Base-by-base conservation (phyloP, 2,113 vertebrate genomes). In the Coryphaenoides rupestris region DNA sequence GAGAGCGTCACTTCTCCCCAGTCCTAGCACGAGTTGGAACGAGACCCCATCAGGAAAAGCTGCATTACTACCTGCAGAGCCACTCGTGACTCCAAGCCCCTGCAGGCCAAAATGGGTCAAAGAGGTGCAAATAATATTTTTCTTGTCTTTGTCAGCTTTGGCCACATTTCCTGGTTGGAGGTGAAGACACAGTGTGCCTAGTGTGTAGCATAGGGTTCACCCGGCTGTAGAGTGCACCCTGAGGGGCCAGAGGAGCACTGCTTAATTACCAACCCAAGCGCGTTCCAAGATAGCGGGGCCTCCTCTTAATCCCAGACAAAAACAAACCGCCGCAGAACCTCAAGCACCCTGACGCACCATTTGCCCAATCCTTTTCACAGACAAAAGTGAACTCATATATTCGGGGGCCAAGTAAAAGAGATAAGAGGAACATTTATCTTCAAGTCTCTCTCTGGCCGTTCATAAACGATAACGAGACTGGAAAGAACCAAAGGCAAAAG, bases 191-290 rank as follows among this genome's bases (percentile, higher is more conserved):
- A 22, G 40, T n/a, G n/a, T n/a, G 16, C 53, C 49, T 60, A 53
- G 63, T 6, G 55, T 61, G 50, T 61, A 72, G 54, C 47, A n/a
- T n/a, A n/a, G n/a, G n/a, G n/a, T n/a, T n/a, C n/a, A n/a, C n/a
- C n/a, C n/a, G n/a, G n/a, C n/a, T n/a, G n/a, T 55, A 19, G 58
- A 56, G 66, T 78, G 72, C 72, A 68, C 69, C 70, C 65, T 4
- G 55, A 63, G 75, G n/a, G 76, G 65, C 53, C 19, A 65, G 67
- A 21, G 22, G 50, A 77, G 69, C 62, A 69, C 66, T n/a, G 50
- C 58, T n/a, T 81, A 84, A 84, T 80, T 77, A 85, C 52, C 63
- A 62, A 15, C 50, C 60, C 81, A n/a, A n/a, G 78, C 71, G 67
- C 76, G 21, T 72, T 64, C 67, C 69, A 80, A 72, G 77, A 80